Evolutionary conservation across 2,888 invertebrate genomes (phyloP).

Genomic region (Melanotus villosus): DNA sequence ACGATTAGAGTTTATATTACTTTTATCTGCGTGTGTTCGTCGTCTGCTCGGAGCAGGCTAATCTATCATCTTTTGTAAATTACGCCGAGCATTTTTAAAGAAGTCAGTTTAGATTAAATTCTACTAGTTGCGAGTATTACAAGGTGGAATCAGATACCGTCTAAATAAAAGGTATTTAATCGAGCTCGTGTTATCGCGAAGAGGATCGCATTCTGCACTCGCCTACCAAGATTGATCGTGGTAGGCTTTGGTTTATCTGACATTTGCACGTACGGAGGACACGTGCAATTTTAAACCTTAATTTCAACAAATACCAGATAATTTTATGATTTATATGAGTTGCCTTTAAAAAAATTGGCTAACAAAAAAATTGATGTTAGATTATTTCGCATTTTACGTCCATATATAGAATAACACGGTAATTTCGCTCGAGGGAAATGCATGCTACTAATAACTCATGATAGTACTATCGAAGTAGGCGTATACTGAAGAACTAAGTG

Average conservation of each 20-base stretch:
- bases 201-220: constrained; percentile 56
- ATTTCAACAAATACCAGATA: too few relatives aligned
- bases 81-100: constrained; percentile 1
- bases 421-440: too few relatives aligned
- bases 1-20: too few relatives aligned
- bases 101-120: constrained; percentile 39
- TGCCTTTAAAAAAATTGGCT: too few relatives aligned
- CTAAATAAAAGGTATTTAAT: constrained; percentile 54
- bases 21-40: not conserved
- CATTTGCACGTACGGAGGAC: constrained; percentile 49
- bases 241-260: constrained; percentile 54
- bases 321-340: too few relatives aligned
- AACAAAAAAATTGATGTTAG: too few relatives aligned
- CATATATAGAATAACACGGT: too few relatives aligned
- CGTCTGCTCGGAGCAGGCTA: not conserved
- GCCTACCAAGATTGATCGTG: constrained; percentile 58
- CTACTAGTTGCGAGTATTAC: constrained; percentile 31
- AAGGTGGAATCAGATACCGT: constrained; percentile 51
- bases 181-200: constrained; percentile 47
- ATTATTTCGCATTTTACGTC: too few relatives aligned
- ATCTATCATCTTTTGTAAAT: constrained; percentile 21
- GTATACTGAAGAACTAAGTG: too few relatives aligned
- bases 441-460: too few relatives aligned
- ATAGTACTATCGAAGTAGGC: too few relatives aligned
- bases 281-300: constrained; percentile 16